Conservation (phyloP, 2,888 invertebrate species). For the Homarus gammarus region DNA sequence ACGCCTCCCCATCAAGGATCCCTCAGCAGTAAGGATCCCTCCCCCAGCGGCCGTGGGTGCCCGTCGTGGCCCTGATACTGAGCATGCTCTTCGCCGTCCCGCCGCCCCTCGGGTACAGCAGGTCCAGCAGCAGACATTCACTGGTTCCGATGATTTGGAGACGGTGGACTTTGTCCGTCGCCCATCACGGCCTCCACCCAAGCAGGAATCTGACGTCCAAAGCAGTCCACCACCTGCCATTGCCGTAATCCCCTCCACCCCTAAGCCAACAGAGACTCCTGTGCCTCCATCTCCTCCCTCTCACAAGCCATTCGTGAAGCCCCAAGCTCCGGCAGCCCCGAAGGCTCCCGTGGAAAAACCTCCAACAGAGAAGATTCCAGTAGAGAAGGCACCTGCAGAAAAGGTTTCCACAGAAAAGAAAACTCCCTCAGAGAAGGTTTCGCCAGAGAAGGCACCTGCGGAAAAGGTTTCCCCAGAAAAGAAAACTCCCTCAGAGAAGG, state of each 20-base stretch:
- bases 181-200: conserved; percentile 33
- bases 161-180: conserved; percentile 65
- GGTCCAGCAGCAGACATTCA: conserved; percentile 44
- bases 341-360: conserved; percentile 5
- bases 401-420: conserved; percentile 10
- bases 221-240: conserved; percentile 53
- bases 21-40: not conserved
- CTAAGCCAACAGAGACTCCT: conserved; percentile 68
- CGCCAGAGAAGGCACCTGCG: not conserved
- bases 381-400: not conserved
- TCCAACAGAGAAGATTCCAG: not conserved
- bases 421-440: not conserved
- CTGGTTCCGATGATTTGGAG: conserved; percentile 55
- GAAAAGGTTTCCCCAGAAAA: not conserved
- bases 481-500: not conserved
- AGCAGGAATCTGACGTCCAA: conserved; percentile 21
- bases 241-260: conserved; percentile 72
- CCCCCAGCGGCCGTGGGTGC: conserved; percentile 19
- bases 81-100: conserved; percentile 23
- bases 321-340: conserved; percentile 26
- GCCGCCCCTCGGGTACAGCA: conserved; percentile 23
- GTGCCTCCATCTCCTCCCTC: conserved; percentile 17
- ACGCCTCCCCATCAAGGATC: conserved; percentile 16
- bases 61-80: conserved; percentile 8
- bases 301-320: not conserved